These are phyloP conservation scores for Atta cephalotes DNA, from an alignment of 1,140 invertebrate genomes.

Conservation along the genomic window DNA sequence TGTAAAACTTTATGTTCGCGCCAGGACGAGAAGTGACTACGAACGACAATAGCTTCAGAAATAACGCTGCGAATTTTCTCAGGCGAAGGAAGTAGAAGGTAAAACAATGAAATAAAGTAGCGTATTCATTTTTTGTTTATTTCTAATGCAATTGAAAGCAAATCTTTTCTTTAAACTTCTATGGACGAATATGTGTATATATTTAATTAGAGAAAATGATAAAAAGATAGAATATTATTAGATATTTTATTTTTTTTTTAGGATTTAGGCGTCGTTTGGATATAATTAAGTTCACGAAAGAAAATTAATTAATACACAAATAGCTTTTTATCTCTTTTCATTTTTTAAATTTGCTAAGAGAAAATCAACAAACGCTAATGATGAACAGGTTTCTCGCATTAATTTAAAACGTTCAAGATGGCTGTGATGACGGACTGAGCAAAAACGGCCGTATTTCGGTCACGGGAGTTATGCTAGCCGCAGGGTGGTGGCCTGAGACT, in stretches of 20 bases:
- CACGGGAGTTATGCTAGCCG: background rate
- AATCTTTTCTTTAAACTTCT: background rate
- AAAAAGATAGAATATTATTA: background rate
- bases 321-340: background rate
- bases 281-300: background rate
- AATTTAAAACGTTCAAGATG: constrained; percentile 1
- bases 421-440: background rate
- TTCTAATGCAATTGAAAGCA: background rate
- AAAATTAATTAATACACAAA: background rate
- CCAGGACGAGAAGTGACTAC: constrained; percentile 40
- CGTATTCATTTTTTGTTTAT: background rate
- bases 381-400: constrained; percentile 20
- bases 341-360: background rate
- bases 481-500: constrained; percentile 16
- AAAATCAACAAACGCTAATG: background rate
- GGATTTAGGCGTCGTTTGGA: background rate
- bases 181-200: background rate
- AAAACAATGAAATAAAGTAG: background rate
- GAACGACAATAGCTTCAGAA: constrained; percentile 48
- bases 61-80: constrained; percentile 37
- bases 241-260: no score
- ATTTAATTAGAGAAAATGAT: background rate
- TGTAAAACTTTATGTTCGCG: constrained; percentile 62
- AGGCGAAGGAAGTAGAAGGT: background rate
- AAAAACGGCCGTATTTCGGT: constrained; percentile 17